Conservation (phyloP, 2,888 invertebrate genomes). For the Caenorhabditis virilis region DNA sequence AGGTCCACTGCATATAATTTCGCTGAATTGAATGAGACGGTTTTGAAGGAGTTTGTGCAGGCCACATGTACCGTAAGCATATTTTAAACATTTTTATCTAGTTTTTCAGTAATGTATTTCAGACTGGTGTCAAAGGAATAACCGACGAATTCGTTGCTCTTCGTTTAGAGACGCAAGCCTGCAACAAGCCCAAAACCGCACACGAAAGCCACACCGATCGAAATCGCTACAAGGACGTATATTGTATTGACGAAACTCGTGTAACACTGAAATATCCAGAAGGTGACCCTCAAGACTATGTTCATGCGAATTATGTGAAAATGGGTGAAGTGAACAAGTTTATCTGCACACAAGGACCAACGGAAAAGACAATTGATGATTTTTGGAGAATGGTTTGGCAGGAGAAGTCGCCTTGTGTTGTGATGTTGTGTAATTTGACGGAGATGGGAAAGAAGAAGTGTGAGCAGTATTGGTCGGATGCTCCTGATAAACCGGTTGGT, state of each 20-base stretch:
- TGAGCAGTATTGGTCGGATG: slow-evolving; percentile 60
- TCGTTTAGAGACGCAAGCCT: slow-evolving; percentile 34
- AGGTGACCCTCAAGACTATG: slow-evolving; percentile 46
- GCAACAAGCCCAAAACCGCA: slow-evolving; percentile 39
- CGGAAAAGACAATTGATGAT: slow-evolving; percentile 53
- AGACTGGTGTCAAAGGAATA: slow-evolving; percentile 36
- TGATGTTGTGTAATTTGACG: slow-evolving; percentile 58
- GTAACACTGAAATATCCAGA: slow-evolving; percentile 48
- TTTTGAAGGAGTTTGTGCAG: slow-evolving; percentile 24
- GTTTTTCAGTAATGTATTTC: not conserved
- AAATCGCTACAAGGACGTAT: slow-evolving; percentile 60
- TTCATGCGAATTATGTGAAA: slow-evolving; percentile 61
- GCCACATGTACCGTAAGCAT: slow-evolving; percentile 10
- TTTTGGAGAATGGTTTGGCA: slow-evolving; percentile 60
- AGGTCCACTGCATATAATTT: not conserved
- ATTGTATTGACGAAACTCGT: slow-evolving; percentile 57
- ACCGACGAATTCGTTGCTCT: slow-evolving; percentile 29
- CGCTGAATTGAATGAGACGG: slow-evolving; percentile 15
- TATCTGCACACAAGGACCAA: slow-evolving; percentile 58
- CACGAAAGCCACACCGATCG: slow-evolving; percentile 50
- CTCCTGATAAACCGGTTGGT: slow-evolving; percentile 1
- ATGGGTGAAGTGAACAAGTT: slow-evolving; percentile 35
- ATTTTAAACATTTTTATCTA: no score
- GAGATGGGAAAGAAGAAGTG: slow-evolving; percentile 59
- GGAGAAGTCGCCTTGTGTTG: slow-evolving; percentile 50